Evolutionary conservation across 2,797 vertebrate species (phyloP).

Genomic region (Loriculus beryllinus): DNA sequence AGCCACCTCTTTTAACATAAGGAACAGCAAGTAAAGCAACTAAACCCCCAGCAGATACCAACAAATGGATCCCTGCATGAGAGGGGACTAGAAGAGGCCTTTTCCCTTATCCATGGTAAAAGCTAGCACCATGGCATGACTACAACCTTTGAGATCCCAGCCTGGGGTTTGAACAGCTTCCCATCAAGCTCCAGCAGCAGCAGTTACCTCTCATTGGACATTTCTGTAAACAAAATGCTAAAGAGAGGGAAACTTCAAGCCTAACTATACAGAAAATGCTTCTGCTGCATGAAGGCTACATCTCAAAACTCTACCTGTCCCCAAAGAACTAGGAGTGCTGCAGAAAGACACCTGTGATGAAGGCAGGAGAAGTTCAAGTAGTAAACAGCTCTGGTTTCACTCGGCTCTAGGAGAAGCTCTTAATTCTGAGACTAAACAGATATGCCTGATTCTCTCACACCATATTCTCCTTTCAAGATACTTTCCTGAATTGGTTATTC

Average conservation of each 20-base stretch:
- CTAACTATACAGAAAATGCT: background rate
- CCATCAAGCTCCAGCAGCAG: background rate
- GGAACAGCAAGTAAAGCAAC: background rate
- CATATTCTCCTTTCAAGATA: background rate
- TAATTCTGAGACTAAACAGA: background rate
- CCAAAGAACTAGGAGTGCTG: background rate
- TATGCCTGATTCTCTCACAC: background rate
- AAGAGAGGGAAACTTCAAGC: background rate
- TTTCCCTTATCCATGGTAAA: background rate
- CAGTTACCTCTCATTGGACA: accelerated
- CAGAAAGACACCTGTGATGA: background rate
- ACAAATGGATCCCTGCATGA: background rate
- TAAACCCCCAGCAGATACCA: background rate
- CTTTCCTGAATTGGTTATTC: background rate
- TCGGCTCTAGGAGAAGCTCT: background rate
- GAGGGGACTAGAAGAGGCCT: background rate
- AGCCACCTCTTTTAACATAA: background rate
- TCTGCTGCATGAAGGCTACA: background rate
- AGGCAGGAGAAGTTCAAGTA: background rate
- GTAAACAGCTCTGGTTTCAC: background rate
- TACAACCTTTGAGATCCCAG: background rate
- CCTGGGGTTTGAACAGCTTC: background rate
- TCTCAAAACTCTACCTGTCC: background rate
- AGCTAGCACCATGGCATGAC: background rate
- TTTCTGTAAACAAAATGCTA: background rate